Evolutionary conservation across 1,140 invertebrate species (phyloP), one percentile per base, ranked within the genome.

Genomic region (Anoplolepis gracilipes): DNA sequence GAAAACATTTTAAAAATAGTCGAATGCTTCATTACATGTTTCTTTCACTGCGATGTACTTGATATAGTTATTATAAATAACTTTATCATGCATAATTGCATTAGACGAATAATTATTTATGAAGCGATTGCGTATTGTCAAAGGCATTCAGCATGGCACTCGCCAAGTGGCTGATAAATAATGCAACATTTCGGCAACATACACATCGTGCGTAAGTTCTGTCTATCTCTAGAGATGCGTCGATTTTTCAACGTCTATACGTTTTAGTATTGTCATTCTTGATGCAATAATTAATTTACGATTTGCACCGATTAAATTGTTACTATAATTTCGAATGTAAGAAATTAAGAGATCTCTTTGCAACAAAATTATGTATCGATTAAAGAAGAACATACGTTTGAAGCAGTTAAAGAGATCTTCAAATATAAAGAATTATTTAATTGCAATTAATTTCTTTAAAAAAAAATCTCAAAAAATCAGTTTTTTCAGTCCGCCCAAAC

Each of bases 61-160:
- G n/a, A n/a, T 1, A 53, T n/a, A 1, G 28, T 69, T 64, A 77
- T 64, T 64, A 64, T 77, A 78, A 78, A 78, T 78, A 78, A 62
- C n/a, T n/a, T n/a, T n/a, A 36, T 36, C 3, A 36, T n/a, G 16
- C 7, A 65, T 28, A 33, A 65, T 36, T 39, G 62, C 62, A 78
- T 53, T 65, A 53, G 42, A 39, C n/a, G 46, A 36, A 79, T 67
- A 67, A 53, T 49, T 55, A 69, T 69, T 69, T 69, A 79, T 13
- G 42, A 53, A n/a, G 6, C 6, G 42, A 79, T 79, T 79, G 42
- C 76, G 76, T 79, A 69, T 6, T 39, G 30, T 13, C 42, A 53
- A 67, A 69, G 62, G 62, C 13, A 79, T 69, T 53, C 64, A 79
- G n/a, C 76, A 79, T 79, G 62, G 42, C 76, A 30, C 59, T 16